Percentiles rank a stretch among this genome's conserved stretches.
These are phyloP conservation scores for Psilopogon haemacephalus DNA, from an alignment of 2,113 vertebrate species.

Conservation along the genomic window DNA sequence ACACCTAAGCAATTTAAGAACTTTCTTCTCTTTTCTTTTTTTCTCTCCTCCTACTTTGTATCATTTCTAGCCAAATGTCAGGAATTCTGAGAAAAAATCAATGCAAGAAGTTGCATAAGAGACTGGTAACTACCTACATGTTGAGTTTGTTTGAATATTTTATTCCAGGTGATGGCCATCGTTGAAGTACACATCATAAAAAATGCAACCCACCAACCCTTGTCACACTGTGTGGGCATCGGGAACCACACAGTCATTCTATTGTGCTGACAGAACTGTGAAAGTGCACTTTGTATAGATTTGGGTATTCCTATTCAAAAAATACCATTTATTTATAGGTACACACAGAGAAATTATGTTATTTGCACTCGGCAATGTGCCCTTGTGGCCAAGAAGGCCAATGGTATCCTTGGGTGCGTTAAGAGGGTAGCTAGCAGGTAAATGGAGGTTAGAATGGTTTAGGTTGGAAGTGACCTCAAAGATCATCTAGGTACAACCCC, in stretches of 20 bases:
- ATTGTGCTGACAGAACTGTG: not conserved
- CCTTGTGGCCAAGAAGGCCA: no score
- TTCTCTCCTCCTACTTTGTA: not conserved
- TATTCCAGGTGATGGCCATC: conserved; percentile 40
- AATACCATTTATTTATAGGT: not conserved
- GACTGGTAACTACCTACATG: not conserved
- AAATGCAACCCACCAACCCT: not conserved
- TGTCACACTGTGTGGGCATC: not conserved
- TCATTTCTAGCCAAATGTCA: conserved; percentile 1
- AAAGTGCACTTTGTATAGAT: not conserved
- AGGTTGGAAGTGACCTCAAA: no score
- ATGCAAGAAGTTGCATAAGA: conserved; percentile 20
- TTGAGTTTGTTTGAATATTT: not conserved
- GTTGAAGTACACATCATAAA: conserved; percentile 42
- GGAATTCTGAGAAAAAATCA: not conserved
- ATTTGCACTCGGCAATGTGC: no score
- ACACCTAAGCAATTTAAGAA: not conserved
- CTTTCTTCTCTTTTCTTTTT: not conserved
- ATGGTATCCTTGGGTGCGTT: no score
- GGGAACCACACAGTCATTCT: not conserved
- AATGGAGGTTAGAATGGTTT: no score
- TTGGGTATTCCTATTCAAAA: not conserved
- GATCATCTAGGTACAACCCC: no score
- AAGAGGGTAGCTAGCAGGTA: no score
- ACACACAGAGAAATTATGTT: not conserved